Evolutionary conservation across 1,140 invertebrate genomes (phyloP).

Genomic region (Pomacea maculata): DNA sequence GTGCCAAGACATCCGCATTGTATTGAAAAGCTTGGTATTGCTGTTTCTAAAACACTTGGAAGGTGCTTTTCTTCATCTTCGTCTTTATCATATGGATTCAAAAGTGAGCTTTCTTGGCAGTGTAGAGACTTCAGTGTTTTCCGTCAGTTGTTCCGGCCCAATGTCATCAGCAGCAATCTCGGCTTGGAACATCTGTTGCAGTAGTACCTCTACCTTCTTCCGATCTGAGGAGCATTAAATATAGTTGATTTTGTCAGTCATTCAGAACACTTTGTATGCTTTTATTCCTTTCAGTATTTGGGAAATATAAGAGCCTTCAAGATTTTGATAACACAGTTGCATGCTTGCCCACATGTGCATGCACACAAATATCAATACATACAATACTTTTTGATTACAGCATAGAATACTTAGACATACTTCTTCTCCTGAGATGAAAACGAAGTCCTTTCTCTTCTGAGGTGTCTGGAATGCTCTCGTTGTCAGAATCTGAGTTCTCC

Average conservation of each 20-base stretch:
- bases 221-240: slow-evolving; percentile 50
- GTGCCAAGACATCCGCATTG: too few relatives aligned
- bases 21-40: neutral
- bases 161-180: slow-evolving; percentile 62
- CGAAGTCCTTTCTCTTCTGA: slow-evolving; percentile 59
- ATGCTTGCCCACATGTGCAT: neutral
- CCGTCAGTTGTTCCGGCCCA: slow-evolving; percentile 34
- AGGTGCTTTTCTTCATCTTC: neutral
- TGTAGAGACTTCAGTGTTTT: slow-evolving; percentile 12
- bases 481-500: slow-evolving; percentile 33
- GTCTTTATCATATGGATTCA: slow-evolving; percentile 31
- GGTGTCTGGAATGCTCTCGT: slow-evolving; percentile 58
- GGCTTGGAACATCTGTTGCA: slow-evolving; percentile 67
- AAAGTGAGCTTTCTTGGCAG: slow-evolving; percentile 37
- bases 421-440: slow-evolving; percentile 62
- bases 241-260: neutral
- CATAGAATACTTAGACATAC: slow-evolving; percentile 41
- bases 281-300: neutral
- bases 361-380: too few relatives aligned
- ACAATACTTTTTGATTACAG: too few relatives aligned
- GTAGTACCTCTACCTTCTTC: slow-evolving; percentile 64
- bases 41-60: neutral
- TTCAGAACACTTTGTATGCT: neutral
- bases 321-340: neutral
- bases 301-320: neutral